phyloP scores from a whole-genome alignment of 2,888 invertebrate genomes.

The Pristionchus japonicus region DNA sequence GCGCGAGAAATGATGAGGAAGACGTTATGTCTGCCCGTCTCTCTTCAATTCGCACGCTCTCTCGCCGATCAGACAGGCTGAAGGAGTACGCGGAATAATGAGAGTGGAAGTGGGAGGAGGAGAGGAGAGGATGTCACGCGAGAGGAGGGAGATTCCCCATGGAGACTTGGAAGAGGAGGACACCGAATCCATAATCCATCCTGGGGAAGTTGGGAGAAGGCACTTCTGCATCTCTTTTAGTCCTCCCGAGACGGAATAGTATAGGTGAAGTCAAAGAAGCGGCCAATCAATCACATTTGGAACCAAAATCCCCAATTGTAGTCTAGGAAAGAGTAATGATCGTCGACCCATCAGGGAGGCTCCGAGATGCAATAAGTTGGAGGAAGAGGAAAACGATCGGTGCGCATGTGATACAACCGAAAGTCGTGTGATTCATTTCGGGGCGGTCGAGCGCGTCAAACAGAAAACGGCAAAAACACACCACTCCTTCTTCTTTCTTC shows the following conservation, averaged over 20 bases:
- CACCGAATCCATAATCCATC: background rate
- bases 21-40: background rate
- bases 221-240: too few relatives aligned
- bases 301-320: too few relatives aligned
- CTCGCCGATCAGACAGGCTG: background rate
- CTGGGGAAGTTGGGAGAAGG: background rate
- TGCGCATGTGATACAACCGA: background rate
- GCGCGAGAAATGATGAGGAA: conserved; percentile 4
- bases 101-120: background rate
- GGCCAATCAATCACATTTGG: too few relatives aligned
- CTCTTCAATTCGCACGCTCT: background rate
- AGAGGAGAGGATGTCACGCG: conserved; percentile 30
- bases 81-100: background rate
- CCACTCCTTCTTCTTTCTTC: background rate
- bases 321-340: too few relatives aligned
- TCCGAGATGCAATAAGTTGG: too few relatives aligned
- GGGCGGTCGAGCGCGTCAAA: background rate
- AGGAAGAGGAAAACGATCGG: background rate
- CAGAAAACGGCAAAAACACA: conserved; percentile 5
- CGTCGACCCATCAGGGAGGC: too few relatives aligned
- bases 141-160: background rate
- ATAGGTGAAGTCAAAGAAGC: too few relatives aligned
- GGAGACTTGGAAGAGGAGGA: background rate
- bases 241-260: too few relatives aligned
- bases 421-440: conserved; percentile 9